Percentiles rank a stretch among this genome's conserved stretches.
phyloP scores from a whole-genome alignment of 1,140 invertebrate genomes.

The Sarcophaga peregrina region DNA sequence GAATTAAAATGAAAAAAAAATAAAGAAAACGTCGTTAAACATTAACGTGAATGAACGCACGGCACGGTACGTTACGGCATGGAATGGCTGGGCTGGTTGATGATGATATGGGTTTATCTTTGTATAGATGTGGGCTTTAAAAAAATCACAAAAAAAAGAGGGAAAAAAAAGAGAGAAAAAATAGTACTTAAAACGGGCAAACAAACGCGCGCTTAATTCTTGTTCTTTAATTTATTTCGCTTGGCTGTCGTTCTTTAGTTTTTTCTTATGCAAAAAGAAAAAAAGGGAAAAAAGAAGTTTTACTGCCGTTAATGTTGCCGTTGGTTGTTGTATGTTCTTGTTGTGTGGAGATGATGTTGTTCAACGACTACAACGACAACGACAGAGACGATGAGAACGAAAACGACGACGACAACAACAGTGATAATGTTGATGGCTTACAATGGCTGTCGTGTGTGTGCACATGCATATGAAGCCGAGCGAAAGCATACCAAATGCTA shows the following conservation, averaged over 20 bases:
- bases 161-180: too few species aligned
- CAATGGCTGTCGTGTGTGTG: neutral
- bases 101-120: neutral
- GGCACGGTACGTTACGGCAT: too few species aligned
- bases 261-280: neutral
- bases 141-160: too few species aligned
- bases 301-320: neutral
- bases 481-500: too few species aligned
- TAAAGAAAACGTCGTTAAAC: too few species aligned
- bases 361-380: neutral
- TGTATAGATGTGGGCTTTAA: neutral
- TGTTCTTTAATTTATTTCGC: neutral
- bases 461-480: neutral
- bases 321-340: neutral
- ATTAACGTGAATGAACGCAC: too few species aligned
- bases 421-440: neutral
- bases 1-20: too few species aligned
- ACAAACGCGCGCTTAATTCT: neutral
- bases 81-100: too few species aligned
- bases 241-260: neutral
- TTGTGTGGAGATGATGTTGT: conserved; percentile 10
- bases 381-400: too few species aligned
- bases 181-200: neutral
- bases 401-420: neutral
- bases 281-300: neutral